Base-by-base conservation (phyloP, 2,113 vertebrate genomes). In the Nestor notabilis region DNA sequence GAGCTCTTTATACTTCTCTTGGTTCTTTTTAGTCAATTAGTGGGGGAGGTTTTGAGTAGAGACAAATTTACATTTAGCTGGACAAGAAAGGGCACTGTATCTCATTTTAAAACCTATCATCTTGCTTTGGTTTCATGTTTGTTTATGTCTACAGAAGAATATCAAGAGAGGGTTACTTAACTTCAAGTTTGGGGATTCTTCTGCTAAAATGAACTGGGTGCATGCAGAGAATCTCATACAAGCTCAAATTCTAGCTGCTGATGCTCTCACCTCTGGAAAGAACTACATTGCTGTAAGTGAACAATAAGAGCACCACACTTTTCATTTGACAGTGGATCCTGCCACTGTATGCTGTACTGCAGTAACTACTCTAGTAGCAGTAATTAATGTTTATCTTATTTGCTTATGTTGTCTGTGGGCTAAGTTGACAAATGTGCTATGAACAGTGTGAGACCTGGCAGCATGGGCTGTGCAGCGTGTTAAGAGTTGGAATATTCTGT, bases 171-270 rank as follows among this genome's bases (percentile, higher is more conserved):
- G 99, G 63, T 85, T 99, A 29, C 98, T 99, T 88, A 98, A 95
- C 85, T 99, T 99, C 97, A 98, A 97, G 58, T 99, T 99, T 71
- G 99, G 98, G 17, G 98, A 99, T 97, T 97, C 97, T 19, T 55
- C 29, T 41, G 97, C 98, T 25, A 84, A 87, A 89, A 99, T 99
- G 98, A 99, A 99, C 98, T 99, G 99, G 99, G 99, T 99, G 3
- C 99, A 99, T 0, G 98, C 99, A 18, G 97, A 98, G 29, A 99
- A 99, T 89, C 98, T 99, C 92, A 98, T 99, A 25, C 97, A 98
- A 97, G 99, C 99, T 8, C 99, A 99, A 28, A 81, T 98, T 41
- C 97, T 99, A 46, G 99, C 99, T 1, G 99, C 99, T 0, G 98
- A 99, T 44, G 99, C 98, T 5, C 99, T 99, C 68, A 99, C 98